phyloP scores from a whole-genome alignment of 2,797 vertebrate genomes.

The Acridotheres tristis region DNA sequence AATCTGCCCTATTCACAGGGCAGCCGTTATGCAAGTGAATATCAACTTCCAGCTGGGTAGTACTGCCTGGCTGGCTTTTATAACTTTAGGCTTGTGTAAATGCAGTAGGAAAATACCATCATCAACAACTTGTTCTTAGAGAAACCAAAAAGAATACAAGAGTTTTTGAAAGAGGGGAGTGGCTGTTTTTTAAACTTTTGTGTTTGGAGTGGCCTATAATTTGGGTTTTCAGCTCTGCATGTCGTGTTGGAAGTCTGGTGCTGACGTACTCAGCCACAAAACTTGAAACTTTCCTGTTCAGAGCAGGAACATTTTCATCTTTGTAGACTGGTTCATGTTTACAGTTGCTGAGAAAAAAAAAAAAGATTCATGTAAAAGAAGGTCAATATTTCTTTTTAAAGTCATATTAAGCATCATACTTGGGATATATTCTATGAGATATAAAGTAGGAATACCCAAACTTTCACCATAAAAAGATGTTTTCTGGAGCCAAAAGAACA shows the following conservation, averaged over 20 bases:
- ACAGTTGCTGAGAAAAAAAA: neutral
- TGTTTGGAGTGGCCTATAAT: slow-evolving; percentile 43
- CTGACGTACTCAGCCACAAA: slow-evolving; percentile 11
- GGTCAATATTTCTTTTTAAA: neutral
- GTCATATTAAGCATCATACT: neutral
- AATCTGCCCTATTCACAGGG: neutral
- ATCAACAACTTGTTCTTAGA: neutral
- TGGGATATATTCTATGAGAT: neutral
- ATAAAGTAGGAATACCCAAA: neutral
- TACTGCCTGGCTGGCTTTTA: neutral
- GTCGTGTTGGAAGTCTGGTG: neutral
- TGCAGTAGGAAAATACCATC: neutral
- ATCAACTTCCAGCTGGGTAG: neutral
- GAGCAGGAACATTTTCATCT: neutral
- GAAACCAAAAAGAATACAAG: slow-evolving; percentile 36
- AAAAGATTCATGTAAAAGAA: neutral
- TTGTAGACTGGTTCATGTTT: neutral
- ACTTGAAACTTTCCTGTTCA: neutral
- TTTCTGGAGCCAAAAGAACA: neutral
- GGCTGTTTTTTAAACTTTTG: neutral
- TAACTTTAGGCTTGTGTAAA: neutral
- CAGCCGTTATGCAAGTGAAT: neutral
- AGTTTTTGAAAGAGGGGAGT: slow-evolving; percentile 7
- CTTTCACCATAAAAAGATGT: neutral
- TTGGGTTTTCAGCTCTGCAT: neutral